Conservation (phyloP, 2,113 vertebrate genomes). For the Cebidichthys violaceus region DNA sequence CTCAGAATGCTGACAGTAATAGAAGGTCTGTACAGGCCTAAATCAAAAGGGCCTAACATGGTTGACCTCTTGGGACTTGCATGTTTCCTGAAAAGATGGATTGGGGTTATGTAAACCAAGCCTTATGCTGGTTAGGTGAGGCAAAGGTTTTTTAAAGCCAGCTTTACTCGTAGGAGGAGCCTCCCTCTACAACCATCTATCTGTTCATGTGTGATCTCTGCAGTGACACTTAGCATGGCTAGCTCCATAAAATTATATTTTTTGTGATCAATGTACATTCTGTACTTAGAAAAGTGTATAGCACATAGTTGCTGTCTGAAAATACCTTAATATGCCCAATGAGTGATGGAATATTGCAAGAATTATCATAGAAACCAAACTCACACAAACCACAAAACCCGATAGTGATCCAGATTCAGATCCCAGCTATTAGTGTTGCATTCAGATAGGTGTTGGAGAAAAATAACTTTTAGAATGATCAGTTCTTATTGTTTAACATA, state of each 20-base stretch:
- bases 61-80: constrained; percentile 36
- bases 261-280: background rate
- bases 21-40: constrained; percentile 25
- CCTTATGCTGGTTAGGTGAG: constrained; percentile 20
- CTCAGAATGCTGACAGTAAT: constrained; percentile 42
- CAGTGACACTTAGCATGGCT: background rate
- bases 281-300: too few relatives aligned
- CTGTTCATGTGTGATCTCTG: constrained; percentile 16
- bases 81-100: constrained; percentile 41
- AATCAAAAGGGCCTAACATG: constrained; percentile 37
- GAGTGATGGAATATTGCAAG: background rate
- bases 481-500: too few relatives aligned
- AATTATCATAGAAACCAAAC: too few relatives aligned
- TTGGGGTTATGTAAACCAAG: constrained; percentile 44
- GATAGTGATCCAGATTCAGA: too few relatives aligned
- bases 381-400: too few relatives aligned
- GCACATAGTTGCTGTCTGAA: too few relatives aligned
- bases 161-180: constrained; percentile 17
- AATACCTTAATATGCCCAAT: too few relatives aligned
- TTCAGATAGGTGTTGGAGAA: too few relatives aligned
- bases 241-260: background rate
- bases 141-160: constrained; percentile 28
- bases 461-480: too few relatives aligned
- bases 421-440: too few relatives aligned
- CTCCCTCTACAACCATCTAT: background rate